These are phyloP conservation scores for Bufo gargarizans DNA, from an alignment of 2,113 vertebrate species.

Conservation along the genomic window DNA sequence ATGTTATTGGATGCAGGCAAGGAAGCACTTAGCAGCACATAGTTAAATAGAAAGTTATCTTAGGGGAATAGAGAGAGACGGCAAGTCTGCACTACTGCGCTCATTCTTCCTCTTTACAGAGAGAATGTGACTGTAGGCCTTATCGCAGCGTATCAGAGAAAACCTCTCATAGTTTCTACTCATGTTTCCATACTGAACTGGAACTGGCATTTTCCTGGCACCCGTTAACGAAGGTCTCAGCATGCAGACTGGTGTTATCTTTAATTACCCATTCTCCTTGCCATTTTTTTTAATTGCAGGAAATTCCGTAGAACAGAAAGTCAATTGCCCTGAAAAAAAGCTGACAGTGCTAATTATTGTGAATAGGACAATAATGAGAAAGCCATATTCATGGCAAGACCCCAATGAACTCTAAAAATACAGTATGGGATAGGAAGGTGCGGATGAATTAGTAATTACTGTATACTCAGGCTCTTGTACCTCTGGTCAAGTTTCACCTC, in stretches of 20 bases:
- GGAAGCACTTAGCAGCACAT: not conserved
- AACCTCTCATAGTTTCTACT: not conserved
- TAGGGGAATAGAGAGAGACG: constrained; percentile 31
- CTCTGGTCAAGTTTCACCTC: not conserved
- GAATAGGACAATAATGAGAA: constrained; percentile 38
- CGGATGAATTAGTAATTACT: not conserved
- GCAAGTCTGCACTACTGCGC: constrained; percentile 17
- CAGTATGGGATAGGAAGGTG: constrained; percentile 15
- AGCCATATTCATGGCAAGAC: not conserved
- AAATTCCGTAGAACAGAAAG: constrained; percentile 42
- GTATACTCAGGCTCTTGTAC: not conserved
- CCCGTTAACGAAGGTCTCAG: constrained; percentile 10
- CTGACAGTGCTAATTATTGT: constrained; percentile 32
- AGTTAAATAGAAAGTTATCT: constrained; percentile 15
- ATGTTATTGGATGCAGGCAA: constrained; percentile 2
- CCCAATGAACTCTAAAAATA: not conserved
- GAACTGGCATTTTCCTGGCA: constrained; percentile 20
- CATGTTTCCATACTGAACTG: not conserved
- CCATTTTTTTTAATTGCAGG: constrained; percentile 46
- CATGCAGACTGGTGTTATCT: constrained; percentile 14
- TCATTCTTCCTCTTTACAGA: constrained; percentile 22
- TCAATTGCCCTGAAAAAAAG: constrained; percentile 18
- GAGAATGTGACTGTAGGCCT: not conserved
- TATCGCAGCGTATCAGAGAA: constrained; percentile 23
- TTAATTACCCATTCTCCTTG: constrained; percentile 26